A percentile compares a stretch with the other conserved stretches of the same genome.
phyloP scores from a whole-genome alignment of 2,888 invertebrate species.

The Adela reaumurella region DNA sequence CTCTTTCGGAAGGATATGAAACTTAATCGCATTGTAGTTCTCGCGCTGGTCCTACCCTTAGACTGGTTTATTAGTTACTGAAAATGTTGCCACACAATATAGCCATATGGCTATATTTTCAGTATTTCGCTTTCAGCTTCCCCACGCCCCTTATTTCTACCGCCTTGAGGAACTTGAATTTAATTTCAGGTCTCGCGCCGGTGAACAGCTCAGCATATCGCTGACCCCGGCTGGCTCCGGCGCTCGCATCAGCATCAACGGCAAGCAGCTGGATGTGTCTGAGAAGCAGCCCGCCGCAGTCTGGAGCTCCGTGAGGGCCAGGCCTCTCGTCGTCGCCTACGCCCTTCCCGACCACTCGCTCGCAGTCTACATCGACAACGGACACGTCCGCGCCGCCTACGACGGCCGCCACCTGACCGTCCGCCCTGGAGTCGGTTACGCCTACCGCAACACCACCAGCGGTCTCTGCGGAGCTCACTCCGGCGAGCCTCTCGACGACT shows the following conservation, averaged over 20 bases:
- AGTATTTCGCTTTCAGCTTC: too few relatives aligned
- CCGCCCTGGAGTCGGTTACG: slow-evolving; percentile 31
- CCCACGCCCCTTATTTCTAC: too few relatives aligned
- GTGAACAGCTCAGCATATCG: slow-evolving; percentile 27
- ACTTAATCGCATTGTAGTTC: too few relatives aligned
- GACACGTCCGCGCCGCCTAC: slow-evolving; percentile 46
- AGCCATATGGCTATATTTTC: too few relatives aligned
- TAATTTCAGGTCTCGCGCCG: background rate
- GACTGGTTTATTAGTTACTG: too few relatives aligned
- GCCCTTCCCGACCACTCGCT: slow-evolving; percentile 49
- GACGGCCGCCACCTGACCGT: slow-evolving; percentile 58
- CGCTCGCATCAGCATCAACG: slow-evolving; percentile 38
- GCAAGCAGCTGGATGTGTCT: slow-evolving; percentile 20
- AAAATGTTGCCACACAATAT: too few relatives aligned
- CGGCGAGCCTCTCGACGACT: slow-evolving; percentile 57
- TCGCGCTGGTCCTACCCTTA: too few relatives aligned
- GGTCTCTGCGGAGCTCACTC: slow-evolving; percentile 68
- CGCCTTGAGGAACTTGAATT: too few relatives aligned
- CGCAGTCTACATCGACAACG: slow-evolving; percentile 45
- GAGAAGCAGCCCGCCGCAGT: background rate
- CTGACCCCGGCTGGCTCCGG: slow-evolving; percentile 18
- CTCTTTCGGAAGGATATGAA: too few relatives aligned
- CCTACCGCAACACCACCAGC: slow-evolving; percentile 47
- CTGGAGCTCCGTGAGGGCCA: slow-evolving; percentile 35
- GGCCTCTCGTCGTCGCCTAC: slow-evolving; percentile 37